Evolutionary conservation across 1,140 invertebrate genomes (phyloP), one percentile per base, ranked within the genome.

Genomic region (Drosophila yakuba): DNA sequence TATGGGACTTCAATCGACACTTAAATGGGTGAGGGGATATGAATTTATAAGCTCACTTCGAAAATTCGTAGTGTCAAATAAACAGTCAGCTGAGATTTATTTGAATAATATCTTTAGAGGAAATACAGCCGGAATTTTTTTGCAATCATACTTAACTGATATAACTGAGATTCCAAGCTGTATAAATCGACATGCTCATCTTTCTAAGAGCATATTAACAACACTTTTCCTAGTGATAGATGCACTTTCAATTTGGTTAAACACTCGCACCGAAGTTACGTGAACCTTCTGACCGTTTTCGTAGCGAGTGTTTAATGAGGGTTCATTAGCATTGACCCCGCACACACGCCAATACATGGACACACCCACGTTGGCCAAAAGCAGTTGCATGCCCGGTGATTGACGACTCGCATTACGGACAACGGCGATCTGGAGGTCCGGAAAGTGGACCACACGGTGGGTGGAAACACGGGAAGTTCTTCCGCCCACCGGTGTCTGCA

Each of bases 341-440:
- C 15, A 51, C 39, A 43, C 28, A 51, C 38, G 36, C 12, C n/a
- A 44, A 56, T 44, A 47, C 36, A 14, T 11, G 48, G 35, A 38
- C 25, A 43, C 48, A 14, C 63, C 57, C 58, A 54, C 35, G 25
- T 32, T 38, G 45, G 63, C 28, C 54, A 43, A 44, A 38, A 74
- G 78, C 95, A 94, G n/a, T 20, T 20, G 20, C 20, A 93, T 94
- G 14, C 85, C 3, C 77, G 28, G 93, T 95, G 68, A 80, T 92
- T 74, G 88, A 92, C 77, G 91, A 88, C 60, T 71, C 68, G 54
- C 64, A 91, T 66, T 92, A 84, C 68, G 64, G 67, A 35, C 50
- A 47, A 28, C 50, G 43, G 43, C 23, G 63, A 38, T n/a, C 23
- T 11, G 28, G 5, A 3, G 38, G 58, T 17, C 12, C 12, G 47